Base-by-base conservation (phyloP, 2,888 invertebrate species). In the Heliothis peltigera region DNA sequence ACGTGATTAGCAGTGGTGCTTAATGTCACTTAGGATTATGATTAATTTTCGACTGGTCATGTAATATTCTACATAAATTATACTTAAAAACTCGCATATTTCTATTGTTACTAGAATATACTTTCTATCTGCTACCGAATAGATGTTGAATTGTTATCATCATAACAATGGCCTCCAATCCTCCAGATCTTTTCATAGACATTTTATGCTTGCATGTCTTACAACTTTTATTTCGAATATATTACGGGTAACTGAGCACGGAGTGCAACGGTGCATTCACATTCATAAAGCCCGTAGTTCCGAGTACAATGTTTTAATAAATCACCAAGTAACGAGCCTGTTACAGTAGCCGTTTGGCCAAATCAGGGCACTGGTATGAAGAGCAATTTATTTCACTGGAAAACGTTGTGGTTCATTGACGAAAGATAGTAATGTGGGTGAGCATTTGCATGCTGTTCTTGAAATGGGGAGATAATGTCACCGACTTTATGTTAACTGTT, bases 231-330 rank as follows among this genome's bases (percentile, higher is more conserved):
- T 74, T 76, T 71, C 48, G 73, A 60, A 64, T 65, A 52, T 39
- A 72, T 72, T 70, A 64, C 57, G 76, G 65, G 22, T 65, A 55
- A 64, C 64, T 60, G 75, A 60, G 71, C 76, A 75, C 70, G 53
- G 54, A 65, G 78, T 82, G 81, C 84, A 90, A 87, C 88, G 87
- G 85, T 88, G 87, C 84, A 84, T 87, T 84, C 78, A 82, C 84
- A 86, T 86, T 84, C 84, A 82, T 81, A 84, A 80, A 81, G 21
- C 67, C 81, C 81, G 83, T 83, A 84, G 84, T 86, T 86, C 83
- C 81, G 81, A 86, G 83, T 86, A 88, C 84, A 87, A 87, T 84
- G 88, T 88, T 87, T 82, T 84, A 87, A 92, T 91, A 91, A 91
- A 91, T 90, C 91, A 89, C 86, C 83, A 82, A 81, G 83, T 79